Evolutionary conservation across 35 echinoderm and acorn worm species (phyloP), one percentile per base, ranked within the genome.

Genomic region (Holothuria glaberrima): DNA sequence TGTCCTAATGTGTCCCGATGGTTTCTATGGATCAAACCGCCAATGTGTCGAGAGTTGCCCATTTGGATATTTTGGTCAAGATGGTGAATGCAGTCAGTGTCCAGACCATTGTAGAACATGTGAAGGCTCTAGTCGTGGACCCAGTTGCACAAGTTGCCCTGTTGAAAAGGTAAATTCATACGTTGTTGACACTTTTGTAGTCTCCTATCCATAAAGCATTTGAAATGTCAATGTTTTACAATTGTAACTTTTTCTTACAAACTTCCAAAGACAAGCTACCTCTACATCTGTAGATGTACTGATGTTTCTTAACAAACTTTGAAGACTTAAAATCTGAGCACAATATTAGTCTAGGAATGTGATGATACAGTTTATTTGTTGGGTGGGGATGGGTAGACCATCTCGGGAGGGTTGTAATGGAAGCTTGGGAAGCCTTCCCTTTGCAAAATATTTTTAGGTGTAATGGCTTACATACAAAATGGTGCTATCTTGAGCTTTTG

Each of bases 11-110:
- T 86, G 83, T 36, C 63, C 63, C 30, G 2, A 30, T 77, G 70
- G 70, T 26, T 22, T 34, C 12, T 71, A 77, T 31, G 24, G 17
- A 33, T 89, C 69, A 24, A 4, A 2, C 4, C 20, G 41, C 2
- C 35, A 75, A 1, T 74, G 83, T 45, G 83, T 86, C 0, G 12
- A 32, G 21, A 68, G 65, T 4, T 86, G 83, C 48, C 14, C 29
- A 22, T 86, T 67, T 67, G 83, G 83, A 45, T 59, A 68, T 14
- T 86, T 34, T 86, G 83, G 83, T 45, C 35, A 34, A 13, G 33
- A 56, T 38, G 20, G 18, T 12, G 7, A 27, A 17, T 86, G 83
- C 32, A 13, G 25, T 66, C 33, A 19, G 19, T 86, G 83, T 30
- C 36, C 36, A 41, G 35, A 21, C 4, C 6, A 66, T 29, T 86